Base-by-base conservation (phyloP, 1,140 invertebrate species). In the Pomacea maculata region DNA sequence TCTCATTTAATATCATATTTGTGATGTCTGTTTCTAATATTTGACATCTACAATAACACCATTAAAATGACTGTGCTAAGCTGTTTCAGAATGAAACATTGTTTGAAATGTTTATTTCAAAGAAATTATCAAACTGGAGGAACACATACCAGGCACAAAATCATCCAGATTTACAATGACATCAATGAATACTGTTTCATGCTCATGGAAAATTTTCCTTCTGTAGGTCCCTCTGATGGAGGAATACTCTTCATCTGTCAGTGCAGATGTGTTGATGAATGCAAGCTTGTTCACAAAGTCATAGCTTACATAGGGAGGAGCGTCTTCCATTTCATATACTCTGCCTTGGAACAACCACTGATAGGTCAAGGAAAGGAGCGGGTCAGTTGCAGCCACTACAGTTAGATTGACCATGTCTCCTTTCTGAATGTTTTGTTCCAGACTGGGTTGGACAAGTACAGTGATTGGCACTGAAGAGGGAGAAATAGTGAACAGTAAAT, bases 291-390 rank as follows among this genome's bases (percentile, higher is more conserved):
- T 81, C n/a, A 10, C 25, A 34, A 61, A 11, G 29, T 79, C 54
- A 17, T 80, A 78, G 34, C 45, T 57, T 19, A 81, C 77, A 45
- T 63, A 74, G n/a, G 80, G 79, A 17, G 76, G 79, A 12, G 57
- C 21, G 4, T 79, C 25, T 11, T 54, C 57, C 9, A 29, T n/a
- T 25, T 34, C 61, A 65, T 80, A 80, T 12, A 61, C 79, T 7
- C n/a, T 65, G 52, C 78, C 75, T 14, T 81, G 75, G 63, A 81
- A 78, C 21, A 70, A 52, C 82, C 82, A 83, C 25, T 21, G 81
- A 67, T 80, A 79, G 0, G 19, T 65, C 21, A 78, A 21, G 55
- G 68, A 25, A 63, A 34, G 45, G 7, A 78, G 77, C 29, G 78
- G 77, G 76, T 83, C 83, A 19, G 80, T 76, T 11, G 7, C 76